These are phyloP conservation scores for Dicyrtomina minuta DNA, from an alignment of 2,888 invertebrate species.

Conservation along the genomic window DNA sequence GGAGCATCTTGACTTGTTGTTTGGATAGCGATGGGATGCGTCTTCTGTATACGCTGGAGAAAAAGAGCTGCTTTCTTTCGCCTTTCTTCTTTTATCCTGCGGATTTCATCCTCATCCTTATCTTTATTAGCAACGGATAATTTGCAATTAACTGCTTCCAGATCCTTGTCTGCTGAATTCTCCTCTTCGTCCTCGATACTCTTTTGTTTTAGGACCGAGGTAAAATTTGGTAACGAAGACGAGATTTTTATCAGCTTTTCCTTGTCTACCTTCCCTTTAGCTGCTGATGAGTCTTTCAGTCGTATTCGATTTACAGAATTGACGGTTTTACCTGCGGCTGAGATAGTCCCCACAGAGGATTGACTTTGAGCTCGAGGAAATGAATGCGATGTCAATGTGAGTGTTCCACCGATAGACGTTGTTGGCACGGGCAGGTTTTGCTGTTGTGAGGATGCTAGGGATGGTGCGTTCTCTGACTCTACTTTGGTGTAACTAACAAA, in stretches of 20 bases:
- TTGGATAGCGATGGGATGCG: constrained; percentile 11
- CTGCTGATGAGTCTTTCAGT: background rate
- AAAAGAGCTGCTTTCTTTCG: constrained; percentile 50
- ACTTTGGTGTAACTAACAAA: constrained; percentile 45
- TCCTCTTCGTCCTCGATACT: constrained; percentile 16
- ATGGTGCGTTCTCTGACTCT: background rate
- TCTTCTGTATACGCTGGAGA: constrained; percentile 44
- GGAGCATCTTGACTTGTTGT: background rate
- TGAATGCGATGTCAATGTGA: background rate
- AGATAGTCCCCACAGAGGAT: background rate
- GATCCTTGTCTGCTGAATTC: constrained; percentile 1
- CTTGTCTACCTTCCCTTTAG: constrained; percentile 8
- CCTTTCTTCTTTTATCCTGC: constrained; percentile 41
- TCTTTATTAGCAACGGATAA: background rate
- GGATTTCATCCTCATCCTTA: constrained; percentile 24
- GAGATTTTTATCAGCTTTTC: constrained; percentile 26
- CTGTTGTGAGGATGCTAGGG: background rate
- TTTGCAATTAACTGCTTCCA: background rate
- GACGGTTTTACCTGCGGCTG: too few species aligned
- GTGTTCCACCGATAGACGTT: background rate
- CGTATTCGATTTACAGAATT: background rate
- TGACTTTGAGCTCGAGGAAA: too few species aligned
- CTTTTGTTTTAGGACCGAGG: constrained; percentile 11
- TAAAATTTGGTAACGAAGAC: constrained; percentile 16
- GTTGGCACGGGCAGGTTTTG: background rate